Percentiles rank a stretch among this genome's conserved stretches.
These are phyloP conservation scores for Hybos culiciformis DNA, from an alignment of 2,888 invertebrate genomes.

Conservation along the genomic window DNA sequence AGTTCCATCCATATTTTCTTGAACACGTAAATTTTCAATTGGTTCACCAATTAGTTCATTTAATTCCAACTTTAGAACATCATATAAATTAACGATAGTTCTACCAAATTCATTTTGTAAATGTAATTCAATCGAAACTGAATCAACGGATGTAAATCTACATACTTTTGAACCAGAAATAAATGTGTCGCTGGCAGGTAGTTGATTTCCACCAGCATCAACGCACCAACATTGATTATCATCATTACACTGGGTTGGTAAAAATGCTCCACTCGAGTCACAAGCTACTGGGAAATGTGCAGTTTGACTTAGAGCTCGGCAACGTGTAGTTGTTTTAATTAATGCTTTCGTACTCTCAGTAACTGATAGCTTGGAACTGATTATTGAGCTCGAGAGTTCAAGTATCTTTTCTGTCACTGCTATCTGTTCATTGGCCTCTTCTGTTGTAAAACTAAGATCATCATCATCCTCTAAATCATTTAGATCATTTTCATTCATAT, in stretches of 20 bases:
- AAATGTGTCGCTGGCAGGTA: conserved; percentile 47
- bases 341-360: conserved; percentile 23
- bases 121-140: conserved; percentile 60
- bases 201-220: conserved; percentile 65
- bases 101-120: conserved; percentile 46
- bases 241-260: conserved; percentile 60
- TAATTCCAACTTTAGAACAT: conserved; percentile 35
- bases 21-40: conserved; percentile 40
- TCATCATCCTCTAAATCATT: conserved; percentile 14
- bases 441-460: not conserved
- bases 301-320: conserved; percentile 35
- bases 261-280: conserved; percentile 52
- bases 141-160: conserved; percentile 53
- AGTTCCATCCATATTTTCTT: conserved; percentile 39
- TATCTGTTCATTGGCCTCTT: conserved; percentile 27
- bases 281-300: conserved; percentile 43
- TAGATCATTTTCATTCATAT: conserved; percentile 28
- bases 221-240: conserved; percentile 69
- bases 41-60: conserved; percentile 35
- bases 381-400: conserved; percentile 26
- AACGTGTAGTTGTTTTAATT: conserved; percentile 31
- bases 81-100: conserved; percentile 38
- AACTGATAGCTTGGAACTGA: conserved; percentile 31
- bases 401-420: conserved; percentile 27
- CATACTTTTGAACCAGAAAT: conserved; percentile 42